A percentile compares a stretch with the other conserved stretches of the same genome.
phyloP scores from a whole-genome alignment of 2,797 vertebrate genomes.

The Erpetoichthys calabaricus region DNA sequence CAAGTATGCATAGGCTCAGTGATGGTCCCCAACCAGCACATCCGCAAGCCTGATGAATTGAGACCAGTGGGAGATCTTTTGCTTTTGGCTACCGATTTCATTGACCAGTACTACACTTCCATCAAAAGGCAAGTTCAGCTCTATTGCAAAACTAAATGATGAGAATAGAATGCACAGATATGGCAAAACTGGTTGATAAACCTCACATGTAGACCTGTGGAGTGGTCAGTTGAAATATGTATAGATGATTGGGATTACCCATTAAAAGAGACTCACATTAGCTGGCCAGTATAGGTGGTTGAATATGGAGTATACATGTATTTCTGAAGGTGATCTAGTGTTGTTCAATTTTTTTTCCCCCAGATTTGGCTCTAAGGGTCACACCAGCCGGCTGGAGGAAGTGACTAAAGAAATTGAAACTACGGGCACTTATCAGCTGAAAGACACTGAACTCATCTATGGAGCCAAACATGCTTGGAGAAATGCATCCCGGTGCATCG shows the following conservation, averaged over 20 bases:
- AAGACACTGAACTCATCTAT: slow-evolving; percentile 89
- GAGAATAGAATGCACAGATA: too few relatives aligned
- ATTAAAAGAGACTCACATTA: too few relatives aligned
- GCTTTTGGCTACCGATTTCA: slow-evolving; percentile 80
- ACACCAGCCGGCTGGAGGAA: slow-evolving; percentile 79
- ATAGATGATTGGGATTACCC: too few relatives aligned
- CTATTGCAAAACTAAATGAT: not conserved
- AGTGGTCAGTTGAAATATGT: too few relatives aligned
- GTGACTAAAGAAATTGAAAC: slow-evolving; percentile 81
- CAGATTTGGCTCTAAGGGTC: slow-evolving; percentile 84
- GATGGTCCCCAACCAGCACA: slow-evolving; percentile 59
- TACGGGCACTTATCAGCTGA: slow-evolving; percentile 79
- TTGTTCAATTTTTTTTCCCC: not conserved
- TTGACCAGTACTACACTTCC: slow-evolving; percentile 92
- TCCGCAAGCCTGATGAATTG: slow-evolving; percentile 66
- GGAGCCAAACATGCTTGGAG: slow-evolving; percentile 95
- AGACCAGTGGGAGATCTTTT: slow-evolving; percentile 68
- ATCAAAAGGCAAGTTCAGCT: slow-evolving; percentile 68
- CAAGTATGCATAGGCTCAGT: slow-evolving; percentile 78
- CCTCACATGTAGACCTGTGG: too few relatives aligned
- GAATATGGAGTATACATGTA: not conserved
- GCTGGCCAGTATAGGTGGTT: not conserved
- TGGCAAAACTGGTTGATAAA: too few relatives aligned
- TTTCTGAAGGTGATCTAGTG: not conserved
- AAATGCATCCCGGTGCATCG: slow-evolving; percentile 85